These are phyloP conservation scores for Melierax canorus DNA, from an alignment of 2,113 vertebrate species.

Conservation along the genomic window DNA sequence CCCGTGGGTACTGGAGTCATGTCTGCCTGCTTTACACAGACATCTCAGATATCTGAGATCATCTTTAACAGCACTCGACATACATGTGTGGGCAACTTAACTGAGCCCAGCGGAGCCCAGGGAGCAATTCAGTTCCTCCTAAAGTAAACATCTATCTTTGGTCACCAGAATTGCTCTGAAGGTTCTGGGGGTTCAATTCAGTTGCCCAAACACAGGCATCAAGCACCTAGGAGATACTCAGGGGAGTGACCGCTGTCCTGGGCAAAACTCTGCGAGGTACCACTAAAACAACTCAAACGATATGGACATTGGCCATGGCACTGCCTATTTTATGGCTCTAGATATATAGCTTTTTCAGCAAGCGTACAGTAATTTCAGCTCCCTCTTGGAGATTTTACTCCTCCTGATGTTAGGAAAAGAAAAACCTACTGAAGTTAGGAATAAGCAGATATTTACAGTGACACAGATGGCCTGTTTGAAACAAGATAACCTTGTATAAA, in stretches of 20 bases:
- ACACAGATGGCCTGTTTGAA: neutral
- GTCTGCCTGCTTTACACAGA: neutral
- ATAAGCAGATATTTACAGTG: neutral
- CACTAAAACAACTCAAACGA: neutral
- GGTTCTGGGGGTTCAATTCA: neutral
- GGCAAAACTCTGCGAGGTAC: neutral
- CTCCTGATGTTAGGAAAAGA: neutral
- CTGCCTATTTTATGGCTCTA: neutral
- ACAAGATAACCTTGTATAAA: neutral
- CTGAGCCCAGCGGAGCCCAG: neutral
- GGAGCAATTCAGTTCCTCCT: neutral
- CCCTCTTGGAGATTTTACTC: neutral
- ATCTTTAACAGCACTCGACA: neutral
- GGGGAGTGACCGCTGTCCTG: neutral
- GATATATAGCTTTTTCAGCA: neutral
- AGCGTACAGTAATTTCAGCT: neutral
- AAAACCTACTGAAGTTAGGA: neutral
- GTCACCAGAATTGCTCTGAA: neutral
- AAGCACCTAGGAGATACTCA: neutral
- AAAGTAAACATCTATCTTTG: neutral
- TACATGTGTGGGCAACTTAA: neutral
- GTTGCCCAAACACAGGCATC: neutral
- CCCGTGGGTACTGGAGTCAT: neutral
- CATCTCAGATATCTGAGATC: neutral
- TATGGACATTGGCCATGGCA: rapidly evolving